Evolutionary conservation across 2,797 vertebrate genomes (phyloP), one percentile per base, ranked within the genome.

Genomic region (Morelia viridis): DNA sequence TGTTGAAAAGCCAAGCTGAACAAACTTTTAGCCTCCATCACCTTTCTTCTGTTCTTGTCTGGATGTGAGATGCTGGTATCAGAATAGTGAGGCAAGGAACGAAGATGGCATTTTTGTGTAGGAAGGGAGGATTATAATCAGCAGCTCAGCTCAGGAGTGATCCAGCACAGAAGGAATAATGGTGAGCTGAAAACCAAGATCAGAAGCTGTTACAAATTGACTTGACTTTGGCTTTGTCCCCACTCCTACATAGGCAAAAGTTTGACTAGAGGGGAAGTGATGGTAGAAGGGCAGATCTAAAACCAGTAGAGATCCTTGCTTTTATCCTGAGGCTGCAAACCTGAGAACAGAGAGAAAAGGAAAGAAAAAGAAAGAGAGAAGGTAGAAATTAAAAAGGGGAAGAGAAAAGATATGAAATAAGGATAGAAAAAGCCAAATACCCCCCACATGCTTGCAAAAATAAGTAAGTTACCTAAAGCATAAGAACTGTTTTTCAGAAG

Each of bases 291-390:
- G 96, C 93, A 96, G 96, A 96, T 97, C 98, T 99, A 99, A 98
- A 99, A 99, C 99, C 99, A 99, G 97, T 99, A 99, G 96, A 99
- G 98, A 96, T 99, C 98, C 98, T 99, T 99, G 98, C 97, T 99
- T 98, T 99, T 99, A 97, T 99, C 98, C 98, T 98, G 99, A 96
- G 98, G 97, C 97, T 98, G 98, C 96, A 99, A 98, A 99, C 98
- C 99, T 99, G 98, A 98, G 98, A 98, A 97, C 0, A 95, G 95
- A 97, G 96, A 97, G 95, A 97, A 58, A 85, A 65, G 92, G 84
- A 95, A 95, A 97, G 96, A 97, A 95, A 97, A 65, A 85, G 89
- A 92, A 71, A 31, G 89, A 88, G 94, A 87, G 88, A 93, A 92
- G 92, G 62, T 65, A 90, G 84, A 92, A 90, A 80, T 80, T 46